Percentiles rank a stretch among this genome's conserved stretches.
Conservation (phyloP, 2,113 vertebrate species). For the Falcunculus frontatus region DNA sequence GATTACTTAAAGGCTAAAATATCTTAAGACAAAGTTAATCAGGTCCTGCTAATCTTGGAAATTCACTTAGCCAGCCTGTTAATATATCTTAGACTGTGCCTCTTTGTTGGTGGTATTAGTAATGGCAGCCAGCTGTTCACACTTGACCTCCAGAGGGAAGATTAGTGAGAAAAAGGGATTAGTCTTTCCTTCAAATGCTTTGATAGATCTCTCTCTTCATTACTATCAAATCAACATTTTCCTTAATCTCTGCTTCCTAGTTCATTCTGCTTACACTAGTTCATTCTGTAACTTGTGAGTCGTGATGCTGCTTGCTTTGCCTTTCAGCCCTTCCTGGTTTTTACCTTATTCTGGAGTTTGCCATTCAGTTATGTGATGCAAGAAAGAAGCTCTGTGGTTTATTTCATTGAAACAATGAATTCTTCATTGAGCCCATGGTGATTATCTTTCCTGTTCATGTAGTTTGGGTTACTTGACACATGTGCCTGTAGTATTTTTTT, state of each 20-base stretch:
- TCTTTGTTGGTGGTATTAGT: conserved; percentile 10
- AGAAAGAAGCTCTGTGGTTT: not conserved
- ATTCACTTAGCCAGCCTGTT: conserved; percentile 10
- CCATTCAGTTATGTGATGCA: not conserved
- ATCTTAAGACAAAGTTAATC: conserved; percentile 4
- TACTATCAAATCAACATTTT: not conserved
- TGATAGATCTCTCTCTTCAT: not conserved
- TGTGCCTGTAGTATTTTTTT: not conserved
- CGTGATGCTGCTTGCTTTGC: not conserved
- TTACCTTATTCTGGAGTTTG: not conserved
- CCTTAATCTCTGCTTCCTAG: not conserved
- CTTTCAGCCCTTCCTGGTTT: not conserved
- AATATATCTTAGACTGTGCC: not conserved
- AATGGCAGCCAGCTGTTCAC: conserved; percentile 50
- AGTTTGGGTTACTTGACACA: not conserved
- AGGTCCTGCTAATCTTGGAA: conserved; percentile 16
- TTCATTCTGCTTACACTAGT: not conserved
- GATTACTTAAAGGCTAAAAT: conserved; percentile 36
- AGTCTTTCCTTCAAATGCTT: not conserved
- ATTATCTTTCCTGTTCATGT: not conserved
- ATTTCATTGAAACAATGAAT: not conserved
- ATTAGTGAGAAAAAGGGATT: not conserved
- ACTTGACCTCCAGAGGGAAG: not conserved
- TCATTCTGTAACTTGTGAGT: not conserved
- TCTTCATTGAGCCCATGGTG: not conserved